phyloP scores from a whole-genome alignment of 2,888 invertebrate genomes.

The Iphiclides podalirius region DNA sequence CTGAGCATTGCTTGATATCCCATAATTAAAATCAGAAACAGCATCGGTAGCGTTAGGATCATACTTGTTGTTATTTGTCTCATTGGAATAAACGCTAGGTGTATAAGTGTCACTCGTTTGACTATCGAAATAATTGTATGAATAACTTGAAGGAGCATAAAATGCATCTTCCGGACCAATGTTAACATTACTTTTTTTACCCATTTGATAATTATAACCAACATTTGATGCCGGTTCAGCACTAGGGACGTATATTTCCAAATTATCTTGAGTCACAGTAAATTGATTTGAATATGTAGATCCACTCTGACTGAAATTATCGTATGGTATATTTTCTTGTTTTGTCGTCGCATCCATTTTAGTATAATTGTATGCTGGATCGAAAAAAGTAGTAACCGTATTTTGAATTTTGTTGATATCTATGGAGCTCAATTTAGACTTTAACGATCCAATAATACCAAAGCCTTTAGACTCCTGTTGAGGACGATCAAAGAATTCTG shows the following conservation, averaged over 20 bases:
- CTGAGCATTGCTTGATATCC: neutral
- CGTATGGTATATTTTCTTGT: constrained; percentile 21
- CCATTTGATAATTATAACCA: constrained; percentile 23
- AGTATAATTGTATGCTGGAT: constrained; percentile 60
- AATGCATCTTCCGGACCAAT: neutral
- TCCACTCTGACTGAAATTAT: constrained; percentile 6
- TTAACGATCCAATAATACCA: constrained; percentile 70
- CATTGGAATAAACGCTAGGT: neutral
- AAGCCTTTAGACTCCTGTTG: constrained; percentile 53
- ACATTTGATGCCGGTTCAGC: constrained; percentile 29
- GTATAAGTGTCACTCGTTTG: neutral
- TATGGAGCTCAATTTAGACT: constrained; percentile 65
- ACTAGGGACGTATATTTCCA: constrained; percentile 52
- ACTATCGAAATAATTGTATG: constrained; percentile 3
- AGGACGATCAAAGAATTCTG: constrained; percentile 45
- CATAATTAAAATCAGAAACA: neutral
- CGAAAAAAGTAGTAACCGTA: constrained; percentile 71
- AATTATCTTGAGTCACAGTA: constrained; percentile 29
- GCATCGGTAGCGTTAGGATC: neutral
- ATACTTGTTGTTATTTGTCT: neutral
- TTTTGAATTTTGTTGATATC: constrained; percentile 73
- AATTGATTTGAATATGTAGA: constrained; percentile 29
- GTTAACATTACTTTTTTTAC: neutral
- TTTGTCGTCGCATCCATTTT: constrained; percentile 39
- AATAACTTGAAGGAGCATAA: neutral